A percentile compares a stretch with the other conserved stretches of the same genome.
Evolutionary conservation across 1,140 invertebrate species (phyloP).

Genomic region (Amphibalanus amphitrite): DNA sequence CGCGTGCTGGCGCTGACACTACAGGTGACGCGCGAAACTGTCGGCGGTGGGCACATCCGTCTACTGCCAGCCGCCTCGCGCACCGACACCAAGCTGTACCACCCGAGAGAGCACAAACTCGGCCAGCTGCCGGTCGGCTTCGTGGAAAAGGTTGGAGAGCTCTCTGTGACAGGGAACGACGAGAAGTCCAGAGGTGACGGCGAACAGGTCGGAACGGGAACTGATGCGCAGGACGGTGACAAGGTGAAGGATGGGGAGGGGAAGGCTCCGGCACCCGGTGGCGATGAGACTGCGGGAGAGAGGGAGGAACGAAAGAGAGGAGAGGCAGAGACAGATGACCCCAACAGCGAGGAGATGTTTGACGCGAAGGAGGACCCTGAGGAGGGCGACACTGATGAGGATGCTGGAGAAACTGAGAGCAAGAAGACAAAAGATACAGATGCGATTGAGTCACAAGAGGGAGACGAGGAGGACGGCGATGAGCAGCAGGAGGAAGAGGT

Average conservation of each 20-base stretch:
- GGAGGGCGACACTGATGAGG: not conserved
- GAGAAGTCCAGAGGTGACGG: not conserved
- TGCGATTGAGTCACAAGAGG: too few relatives aligned
- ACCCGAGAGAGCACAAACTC: not conserved
- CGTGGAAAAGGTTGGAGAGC: not conserved
- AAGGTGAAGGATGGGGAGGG: not conserved
- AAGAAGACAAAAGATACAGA: not conserved
- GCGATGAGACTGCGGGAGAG: not conserved
- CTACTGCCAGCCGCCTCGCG: conserved; percentile 42
- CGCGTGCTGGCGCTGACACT: conserved; percentile 85
- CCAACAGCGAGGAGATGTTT: not conserved
- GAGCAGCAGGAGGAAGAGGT: too few relatives aligned
- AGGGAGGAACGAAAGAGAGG: too few relatives aligned
- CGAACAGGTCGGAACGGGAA: not conserved
- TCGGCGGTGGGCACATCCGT: conserved; percentile 58
- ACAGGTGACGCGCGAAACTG: conserved; percentile 67
- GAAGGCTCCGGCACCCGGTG: not conserved
- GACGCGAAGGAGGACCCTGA: conserved; percentile 5
- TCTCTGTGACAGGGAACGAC: not conserved
- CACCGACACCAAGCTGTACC: conserved; percentile 20
- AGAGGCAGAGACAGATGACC: not conserved
- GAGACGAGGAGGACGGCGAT: conserved; percentile 13
- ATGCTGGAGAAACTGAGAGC: not conserved
- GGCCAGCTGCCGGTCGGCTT: not conserved
- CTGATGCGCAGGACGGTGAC: not conserved